Evolutionary conservation across 1,140 invertebrate genomes (phyloP).

Genomic region (Caenorhabditis briggsae): DNA sequence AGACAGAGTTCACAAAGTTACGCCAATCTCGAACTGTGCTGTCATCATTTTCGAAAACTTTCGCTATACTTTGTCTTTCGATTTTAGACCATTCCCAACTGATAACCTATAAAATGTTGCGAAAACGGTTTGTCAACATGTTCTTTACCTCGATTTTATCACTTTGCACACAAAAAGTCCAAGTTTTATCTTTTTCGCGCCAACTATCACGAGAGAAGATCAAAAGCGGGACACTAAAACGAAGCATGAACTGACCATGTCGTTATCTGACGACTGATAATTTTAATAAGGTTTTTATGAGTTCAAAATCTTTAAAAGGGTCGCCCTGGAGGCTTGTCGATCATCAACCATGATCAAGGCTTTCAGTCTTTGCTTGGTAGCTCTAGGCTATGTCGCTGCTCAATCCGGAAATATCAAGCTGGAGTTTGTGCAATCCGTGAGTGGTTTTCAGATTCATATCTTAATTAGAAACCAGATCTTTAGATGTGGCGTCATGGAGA

Average conservation of each 20-base stretch:
- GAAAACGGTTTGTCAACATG: slow-evolving; percentile 5
- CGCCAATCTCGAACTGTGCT: not conserved
- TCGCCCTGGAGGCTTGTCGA: not conserved
- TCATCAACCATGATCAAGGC: slow-evolving; percentile 1
- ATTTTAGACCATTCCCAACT: not conserved
- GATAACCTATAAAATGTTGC: slow-evolving; percentile 12
- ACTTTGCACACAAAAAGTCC: not conserved
- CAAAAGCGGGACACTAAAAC: not conserved
- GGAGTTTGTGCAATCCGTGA: slow-evolving; percentile 21
- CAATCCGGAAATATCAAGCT: not conserved
- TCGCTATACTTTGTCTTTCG: not conserved
- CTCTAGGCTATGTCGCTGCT: not conserved
- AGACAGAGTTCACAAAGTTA: not conserved
- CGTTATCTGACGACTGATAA: not conserved
- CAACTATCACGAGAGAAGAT: not conserved
- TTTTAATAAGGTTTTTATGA: not conserved
- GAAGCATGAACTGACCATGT: not conserved
- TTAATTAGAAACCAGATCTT: not conserved
- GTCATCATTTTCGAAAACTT: slow-evolving; percentile 4
- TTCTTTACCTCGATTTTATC: not conserved
- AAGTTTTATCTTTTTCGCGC: not conserved
- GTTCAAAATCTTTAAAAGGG: not conserved
- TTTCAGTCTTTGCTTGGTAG: not conserved
- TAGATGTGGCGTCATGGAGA: slow-evolving; percentile 41
- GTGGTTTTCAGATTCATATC: not conserved